Evolutionary conservation across 2,797 vertebrate genomes (phyloP).

Genomic region (Cryptoblepharus egeriae): DNA sequence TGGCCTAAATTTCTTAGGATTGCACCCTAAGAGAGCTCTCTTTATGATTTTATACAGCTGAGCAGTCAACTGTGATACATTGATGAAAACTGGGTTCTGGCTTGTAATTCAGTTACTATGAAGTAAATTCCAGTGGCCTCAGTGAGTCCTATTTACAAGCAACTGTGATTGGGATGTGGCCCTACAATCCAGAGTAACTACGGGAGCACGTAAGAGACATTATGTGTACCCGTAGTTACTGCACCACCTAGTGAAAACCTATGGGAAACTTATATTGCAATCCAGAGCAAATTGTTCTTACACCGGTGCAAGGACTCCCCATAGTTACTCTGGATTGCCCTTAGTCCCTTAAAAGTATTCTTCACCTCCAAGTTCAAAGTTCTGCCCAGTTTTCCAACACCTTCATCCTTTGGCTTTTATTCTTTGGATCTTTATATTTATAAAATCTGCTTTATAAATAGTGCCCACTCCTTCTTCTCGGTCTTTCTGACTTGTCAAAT

Average conservation of each 20-base stretch:
- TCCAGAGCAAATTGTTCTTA: too few species aligned
- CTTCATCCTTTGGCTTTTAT: not conserved
- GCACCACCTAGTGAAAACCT: too few species aligned
- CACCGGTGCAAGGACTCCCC: too few species aligned
- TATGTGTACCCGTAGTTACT: too few species aligned
- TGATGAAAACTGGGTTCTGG: not conserved
- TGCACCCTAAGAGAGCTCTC: not conserved
- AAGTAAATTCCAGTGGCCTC: not conserved
- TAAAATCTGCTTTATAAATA: not conserved
- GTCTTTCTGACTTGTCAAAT: not conserved
- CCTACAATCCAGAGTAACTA: too few species aligned
- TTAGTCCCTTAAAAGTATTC: not conserved
- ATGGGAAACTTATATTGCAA: too few species aligned
- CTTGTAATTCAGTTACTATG: not conserved
- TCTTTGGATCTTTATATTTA: not conserved
- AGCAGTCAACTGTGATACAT: not conserved
- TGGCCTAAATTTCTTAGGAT: too few species aligned
- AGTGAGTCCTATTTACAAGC: not conserved
- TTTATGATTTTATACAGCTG: not conserved
- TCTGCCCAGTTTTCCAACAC: not conserved
- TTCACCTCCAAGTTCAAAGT: constrained; percentile 16
- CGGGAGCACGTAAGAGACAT: too few species aligned
- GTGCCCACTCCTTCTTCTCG: not conserved
- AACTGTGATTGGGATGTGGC: not conserved
- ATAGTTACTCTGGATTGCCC: too few species aligned